Percentiles rank a stretch among this genome's conserved stretches.
phyloP scores from a whole-genome alignment of 2,797 vertebrate species.

The Gobio occitaniae region DNA sequence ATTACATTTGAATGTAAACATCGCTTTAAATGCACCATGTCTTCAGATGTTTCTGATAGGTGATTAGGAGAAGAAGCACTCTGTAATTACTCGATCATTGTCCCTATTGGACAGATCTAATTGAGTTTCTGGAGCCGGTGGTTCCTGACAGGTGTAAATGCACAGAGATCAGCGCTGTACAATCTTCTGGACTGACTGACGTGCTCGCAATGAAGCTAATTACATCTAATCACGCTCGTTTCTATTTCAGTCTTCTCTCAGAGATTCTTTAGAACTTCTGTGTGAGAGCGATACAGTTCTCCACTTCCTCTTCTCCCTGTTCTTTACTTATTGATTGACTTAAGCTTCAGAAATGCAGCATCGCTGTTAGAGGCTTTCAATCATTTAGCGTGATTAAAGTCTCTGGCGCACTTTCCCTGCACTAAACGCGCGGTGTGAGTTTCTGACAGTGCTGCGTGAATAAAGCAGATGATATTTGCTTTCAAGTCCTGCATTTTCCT shows the following conservation, averaged over 20 bases:
- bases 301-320: background rate
- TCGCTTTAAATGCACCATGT: background rate
- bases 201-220: slow-evolving; percentile 16
- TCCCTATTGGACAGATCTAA: slow-evolving; percentile 6
- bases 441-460: background rate
- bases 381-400: slow-evolving; percentile 25
- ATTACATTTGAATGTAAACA: background rate
- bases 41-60: background rate
- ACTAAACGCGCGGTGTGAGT: background rate
- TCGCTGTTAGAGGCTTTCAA: slow-evolving; percentile 33
- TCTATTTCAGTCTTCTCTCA: slow-evolving; percentile 1
- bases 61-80: background rate
- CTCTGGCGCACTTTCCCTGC: background rate
- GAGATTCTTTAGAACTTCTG: background rate
- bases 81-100: slow-evolving; percentile 12
- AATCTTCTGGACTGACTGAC: slow-evolving; percentile 14
- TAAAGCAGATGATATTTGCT: slow-evolving; percentile 1
- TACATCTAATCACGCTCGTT: slow-evolving; percentile 6
- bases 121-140: slow-evolving; percentile 1
- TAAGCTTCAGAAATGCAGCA: slow-evolving; percentile 13
- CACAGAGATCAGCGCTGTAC: background rate
- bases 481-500: background rate
- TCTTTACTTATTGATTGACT: slow-evolving; percentile 37
- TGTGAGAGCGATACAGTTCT: background rate
- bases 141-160: slow-evolving; percentile 21